Evolutionary conservation across 2,797 vertebrate species (phyloP), one percentile per base, ranked within the genome.

Genomic region (Podarcis lilfordi): DNA sequence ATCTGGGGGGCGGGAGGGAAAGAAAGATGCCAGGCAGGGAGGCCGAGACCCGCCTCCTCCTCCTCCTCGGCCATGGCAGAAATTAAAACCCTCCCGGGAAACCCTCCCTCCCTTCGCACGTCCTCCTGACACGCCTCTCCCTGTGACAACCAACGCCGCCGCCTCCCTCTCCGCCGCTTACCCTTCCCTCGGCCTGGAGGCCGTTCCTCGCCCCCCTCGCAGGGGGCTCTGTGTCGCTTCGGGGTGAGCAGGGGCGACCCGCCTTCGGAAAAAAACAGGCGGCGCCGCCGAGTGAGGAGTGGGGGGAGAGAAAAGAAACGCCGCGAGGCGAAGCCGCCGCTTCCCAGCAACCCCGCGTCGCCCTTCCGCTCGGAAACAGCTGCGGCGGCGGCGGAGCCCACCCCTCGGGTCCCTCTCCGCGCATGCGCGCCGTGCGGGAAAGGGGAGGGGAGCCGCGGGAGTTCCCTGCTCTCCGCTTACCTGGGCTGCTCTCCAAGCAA

Each of bases 51-150:
- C 61, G 61, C 61, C 61, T 23, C 61, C 61, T 61, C 59, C 59
- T 61, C 59, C 32, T 64, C 59, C 32, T 23, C 40, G 27, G 27
- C 69, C 27, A 23, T 25, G 50, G 59, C 11, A 19, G 55, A n/a
- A 37, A 76, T 64, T 17, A 11, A 13, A 61, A 17, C 75, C 59
- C 40, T 29, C 3, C 21, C 40, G 37, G 2, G 55, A 21, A 59
- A 8, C 8, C 2, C 25, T 4, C 25, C 78, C 66, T n/a, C 7
- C 32, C 6, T 84, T 43, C 75, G 71, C 81, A 32, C 81, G 27
- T 84, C 40, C 64, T 3, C 45, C 32, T 23, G 81, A 40, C 87
- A 84, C 87, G 87, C 74, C 50, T 87, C 50, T 61, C 29, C 23
- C 1, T 8, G 27, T 27, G 71, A 2, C 25, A 35, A 9, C 69